Base-by-base conservation (phyloP, 2,888 invertebrate genomes). In the Sesia apiformis region DNA sequence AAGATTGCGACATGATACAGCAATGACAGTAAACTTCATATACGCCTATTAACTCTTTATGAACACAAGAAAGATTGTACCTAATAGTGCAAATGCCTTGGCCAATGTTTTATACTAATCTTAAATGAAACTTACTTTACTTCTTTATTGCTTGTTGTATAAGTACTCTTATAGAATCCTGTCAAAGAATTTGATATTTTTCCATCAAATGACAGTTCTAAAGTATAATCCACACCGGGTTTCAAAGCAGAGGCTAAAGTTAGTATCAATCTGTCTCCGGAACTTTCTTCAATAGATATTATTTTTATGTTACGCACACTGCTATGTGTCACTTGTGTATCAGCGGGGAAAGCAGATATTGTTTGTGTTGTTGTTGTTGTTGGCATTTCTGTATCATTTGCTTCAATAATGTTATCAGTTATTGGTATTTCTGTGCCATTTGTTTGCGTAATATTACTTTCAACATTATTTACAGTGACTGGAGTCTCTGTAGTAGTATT, bases 141-240 rank as follows among this genome's bases (percentile, higher is more conserved):
- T 81, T 84, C 72, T 43, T 78, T 72, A 40, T 82, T 67, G 43
- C 81, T 87, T 50, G 90, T 84, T 4, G 71, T 76, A 65, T 94
- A 94, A 50, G 90, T 90, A 62, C 92, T 93, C 65, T 91, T 90
- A 69, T 94, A 94, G 69, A 95, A 93, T 53, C 95, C 95, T 52
- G 87, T 90, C 57, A 93, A 75, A 3, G 92, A 86, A 65, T 93
- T 91, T n/a, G 90, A 90, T 39, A 93, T 90, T 38, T 66, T 72
- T 6, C 92, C 93, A 6, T 74, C 70, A 66, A 91, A 93, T 3
- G 90, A 81, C 6, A 93, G 67, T 62, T 91, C 84, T 39, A 93
- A 67, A 0, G 86, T 90, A 58, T 93, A 93, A 66, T 90, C 90
- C 5, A 88, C 80, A 41, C 83, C 74, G 4, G 82, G 71, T 63